These are phyloP conservation scores for Micronisus gabar DNA, from an alignment of 2,113 vertebrate species.

Conservation along the genomic window DNA sequence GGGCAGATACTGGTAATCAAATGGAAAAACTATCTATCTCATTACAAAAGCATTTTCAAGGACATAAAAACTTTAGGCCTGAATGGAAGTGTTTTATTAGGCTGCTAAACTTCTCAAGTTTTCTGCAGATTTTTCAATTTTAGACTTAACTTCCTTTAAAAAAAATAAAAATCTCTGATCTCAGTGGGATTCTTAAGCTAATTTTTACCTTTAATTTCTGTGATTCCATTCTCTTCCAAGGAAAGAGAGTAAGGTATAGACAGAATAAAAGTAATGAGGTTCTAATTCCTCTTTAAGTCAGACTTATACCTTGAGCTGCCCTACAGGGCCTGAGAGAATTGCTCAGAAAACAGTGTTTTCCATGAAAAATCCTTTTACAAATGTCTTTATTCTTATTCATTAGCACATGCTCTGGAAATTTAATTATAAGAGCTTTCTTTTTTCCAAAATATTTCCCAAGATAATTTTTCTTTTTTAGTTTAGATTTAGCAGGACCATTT, in stretches of 20 bases:
- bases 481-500: neutral
- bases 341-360: neutral
- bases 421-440: neutral
- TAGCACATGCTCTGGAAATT: neutral
- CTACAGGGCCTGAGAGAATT: neutral
- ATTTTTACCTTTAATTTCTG: neutral
- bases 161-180: neutral
- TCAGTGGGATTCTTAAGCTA: neutral
- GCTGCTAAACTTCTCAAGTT: neutral
- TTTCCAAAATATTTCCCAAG: neutral
- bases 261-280: neutral
- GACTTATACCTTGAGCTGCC: neutral
- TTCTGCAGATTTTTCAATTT: conserved; percentile 14
- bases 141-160: neutral
- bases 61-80: neutral
- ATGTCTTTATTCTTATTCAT: neutral
- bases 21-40: conserved; percentile 11
- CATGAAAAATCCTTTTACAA: neutral
- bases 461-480: neutral
- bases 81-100: conserved; percentile 27
- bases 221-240: neutral
- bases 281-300: neutral
- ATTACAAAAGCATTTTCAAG: conserved; percentile 55
- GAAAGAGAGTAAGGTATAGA: neutral
- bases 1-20: neutral